These are phyloP conservation scores for Bradynema listronoti DNA, from an alignment of 1,140 invertebrate genomes.

Conservation along the genomic window DNA sequence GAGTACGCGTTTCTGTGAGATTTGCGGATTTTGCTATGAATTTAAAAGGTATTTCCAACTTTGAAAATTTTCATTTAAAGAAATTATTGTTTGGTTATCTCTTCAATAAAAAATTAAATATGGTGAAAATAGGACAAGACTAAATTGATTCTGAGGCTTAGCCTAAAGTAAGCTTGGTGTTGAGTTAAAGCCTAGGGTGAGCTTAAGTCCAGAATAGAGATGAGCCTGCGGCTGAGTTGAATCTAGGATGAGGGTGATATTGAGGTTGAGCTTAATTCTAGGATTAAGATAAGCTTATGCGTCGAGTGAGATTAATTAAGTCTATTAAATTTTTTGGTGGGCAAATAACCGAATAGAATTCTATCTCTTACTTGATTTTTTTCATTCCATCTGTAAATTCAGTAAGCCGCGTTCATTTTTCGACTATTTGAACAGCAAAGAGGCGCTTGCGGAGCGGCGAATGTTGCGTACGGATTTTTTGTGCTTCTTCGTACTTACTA, in stretches of 20 bases:
- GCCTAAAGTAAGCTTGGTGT: no score
- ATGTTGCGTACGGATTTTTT: conserved; percentile 11
- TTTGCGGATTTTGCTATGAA: conserved; percentile 23
- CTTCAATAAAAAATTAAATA: no score
- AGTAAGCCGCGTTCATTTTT: conserved; percentile 10
- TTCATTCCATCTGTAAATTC: background rate
- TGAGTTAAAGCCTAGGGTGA: no score
- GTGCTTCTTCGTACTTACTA: conserved; percentile 23
- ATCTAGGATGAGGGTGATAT: background rate
- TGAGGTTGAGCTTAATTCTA: no score
- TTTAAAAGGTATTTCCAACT: conserved; percentile 12
- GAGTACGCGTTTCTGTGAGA: conserved; percentile 19
- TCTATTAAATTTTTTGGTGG: no score
- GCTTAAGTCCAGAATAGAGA: background rate
- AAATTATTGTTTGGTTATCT: no score
- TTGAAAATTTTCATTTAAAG: background rate
- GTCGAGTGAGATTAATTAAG: no score
- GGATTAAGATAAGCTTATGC: no score
- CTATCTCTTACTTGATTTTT: background rate
- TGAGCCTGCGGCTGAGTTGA: background rate
- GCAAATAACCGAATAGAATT: no score
- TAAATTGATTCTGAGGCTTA: no score
- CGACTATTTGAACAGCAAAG: conserved; percentile 3
- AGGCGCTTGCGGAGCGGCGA: background rate
- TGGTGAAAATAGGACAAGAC: no score